phyloP scores from a whole-genome alignment of 2,888 invertebrate genomes.

The Drosophila nigritarsus region DNA sequence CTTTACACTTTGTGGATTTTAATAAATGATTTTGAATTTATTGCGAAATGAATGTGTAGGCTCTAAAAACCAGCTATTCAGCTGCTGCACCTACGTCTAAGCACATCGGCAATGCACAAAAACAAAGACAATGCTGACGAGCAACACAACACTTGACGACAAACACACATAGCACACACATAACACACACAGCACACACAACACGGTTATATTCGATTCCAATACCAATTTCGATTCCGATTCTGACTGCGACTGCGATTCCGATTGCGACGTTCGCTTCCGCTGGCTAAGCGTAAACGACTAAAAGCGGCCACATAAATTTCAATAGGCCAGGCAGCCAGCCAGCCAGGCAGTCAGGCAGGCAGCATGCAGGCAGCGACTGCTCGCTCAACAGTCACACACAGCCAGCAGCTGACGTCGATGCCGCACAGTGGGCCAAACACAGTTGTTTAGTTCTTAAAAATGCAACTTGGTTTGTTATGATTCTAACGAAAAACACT shows the following conservation, averaged over 20 bases:
- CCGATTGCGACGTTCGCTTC: conserved; percentile 75
- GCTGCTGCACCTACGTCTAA: conserved; percentile 41
- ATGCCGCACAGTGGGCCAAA: conserved; percentile 47
- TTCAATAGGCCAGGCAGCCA: conserved; percentile 75
- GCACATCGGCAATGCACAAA: conserved; percentile 17
- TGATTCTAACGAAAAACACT: background rate
- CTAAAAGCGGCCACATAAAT: conserved; percentile 82
- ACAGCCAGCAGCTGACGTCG: conserved; percentile 60
- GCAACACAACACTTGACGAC: conserved; percentile 30
- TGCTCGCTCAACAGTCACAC: conserved; percentile 22
- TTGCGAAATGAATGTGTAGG: conserved; percentile 34
- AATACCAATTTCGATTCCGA: conserved; percentile 30
- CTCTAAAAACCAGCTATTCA: conserved; percentile 5
- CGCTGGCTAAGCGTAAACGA: conserved; percentile 80
- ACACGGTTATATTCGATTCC: conserved; percentile 31
- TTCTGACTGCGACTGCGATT: conserved; percentile 28
- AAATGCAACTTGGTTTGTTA: background rate
- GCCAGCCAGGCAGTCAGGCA: conserved; percentile 27
- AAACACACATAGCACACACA: conserved; percentile 21
- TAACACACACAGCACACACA: conserved; percentile 3
- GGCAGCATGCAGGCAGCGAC: conserved; percentile 38
- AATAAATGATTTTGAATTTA: conserved; percentile 16
- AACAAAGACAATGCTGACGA: conserved; percentile 18
- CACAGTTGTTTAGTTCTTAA: background rate
- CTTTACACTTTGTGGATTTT: conserved; percentile 10